phyloP scores from a whole-genome alignment of 2,113 vertebrate species.

The Sphaerodactylus townsendi region DNA sequence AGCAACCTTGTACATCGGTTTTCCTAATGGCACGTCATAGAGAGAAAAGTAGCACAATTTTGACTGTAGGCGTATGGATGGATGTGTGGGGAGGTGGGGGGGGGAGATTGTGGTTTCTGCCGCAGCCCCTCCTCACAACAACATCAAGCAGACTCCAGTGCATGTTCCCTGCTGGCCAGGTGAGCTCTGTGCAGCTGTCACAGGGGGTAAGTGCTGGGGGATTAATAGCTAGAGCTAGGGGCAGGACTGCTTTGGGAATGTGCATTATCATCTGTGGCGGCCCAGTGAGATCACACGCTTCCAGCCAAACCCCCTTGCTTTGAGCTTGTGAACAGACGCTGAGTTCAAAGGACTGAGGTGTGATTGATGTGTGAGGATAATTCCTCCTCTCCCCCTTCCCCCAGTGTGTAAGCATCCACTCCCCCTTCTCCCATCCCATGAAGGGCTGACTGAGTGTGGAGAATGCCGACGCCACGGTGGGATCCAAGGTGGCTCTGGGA shows the following conservation, averaged over 20 bases:
- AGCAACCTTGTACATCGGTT: neutral
- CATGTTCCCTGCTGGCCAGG: neutral
- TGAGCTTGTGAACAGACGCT: neutral
- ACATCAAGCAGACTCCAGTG: neutral
- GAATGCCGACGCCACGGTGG: neutral
- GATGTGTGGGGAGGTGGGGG: neutral
- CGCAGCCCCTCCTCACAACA: neutral
- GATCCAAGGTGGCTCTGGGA: neutral
- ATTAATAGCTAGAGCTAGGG: neutral
- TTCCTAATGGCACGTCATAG: neutral
- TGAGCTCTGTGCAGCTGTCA: neutral
- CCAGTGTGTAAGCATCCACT: accelerated
- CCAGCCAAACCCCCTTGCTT: constrained; percentile 25
- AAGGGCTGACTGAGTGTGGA: neutral
- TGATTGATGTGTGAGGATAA: constrained; percentile 20
- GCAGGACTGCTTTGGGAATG: neutral
- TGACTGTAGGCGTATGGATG: neutral
- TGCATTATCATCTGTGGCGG: constrained; percentile 4
- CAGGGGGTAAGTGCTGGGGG: neutral
- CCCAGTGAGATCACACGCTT: constrained; percentile 22
- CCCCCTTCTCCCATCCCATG: neutral
- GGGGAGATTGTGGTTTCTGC: accelerated
- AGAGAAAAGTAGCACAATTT: neutral
- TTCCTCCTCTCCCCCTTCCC: neutral
- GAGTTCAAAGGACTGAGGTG: constrained; percentile 5